A percentile compares a stretch with the other conserved stretches of the same genome.
These are phyloP conservation scores for Epinotia ramella DNA, from an alignment of 2,888 invertebrate genomes.

Conservation along the genomic window DNA sequence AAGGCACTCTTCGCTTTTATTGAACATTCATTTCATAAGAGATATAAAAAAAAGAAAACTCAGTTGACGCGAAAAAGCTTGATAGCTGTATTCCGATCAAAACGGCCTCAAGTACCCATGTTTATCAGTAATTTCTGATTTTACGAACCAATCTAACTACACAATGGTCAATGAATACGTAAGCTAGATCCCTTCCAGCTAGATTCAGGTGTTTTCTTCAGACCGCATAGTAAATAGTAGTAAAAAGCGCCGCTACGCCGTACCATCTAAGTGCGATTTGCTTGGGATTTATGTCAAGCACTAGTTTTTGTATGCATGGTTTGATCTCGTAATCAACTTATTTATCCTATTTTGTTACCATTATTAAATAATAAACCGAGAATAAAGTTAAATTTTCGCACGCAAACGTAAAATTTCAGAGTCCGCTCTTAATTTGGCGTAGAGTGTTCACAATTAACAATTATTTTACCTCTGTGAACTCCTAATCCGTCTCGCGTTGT, in stretches of 20 bases:
- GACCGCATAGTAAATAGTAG: not conserved
- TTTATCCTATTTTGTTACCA: not conserved
- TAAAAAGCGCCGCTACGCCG: too few species aligned
- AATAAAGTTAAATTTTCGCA: conserved; percentile 25
- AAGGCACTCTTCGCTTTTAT: not conserved
- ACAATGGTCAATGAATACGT: too few species aligned
- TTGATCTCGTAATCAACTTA: not conserved
- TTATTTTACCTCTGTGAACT: conserved; percentile 55
- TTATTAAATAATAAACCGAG: conserved; percentile 1
- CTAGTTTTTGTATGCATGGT: not conserved
- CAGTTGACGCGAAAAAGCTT: too few species aligned
- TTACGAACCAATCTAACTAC: too few species aligned
- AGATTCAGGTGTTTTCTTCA: not conserved
- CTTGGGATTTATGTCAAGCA: not conserved
- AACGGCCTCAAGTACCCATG: too few species aligned
- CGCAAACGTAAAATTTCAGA: not conserved
- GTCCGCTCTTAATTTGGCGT: conserved; percentile 21
- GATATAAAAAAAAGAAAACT: too few species aligned
- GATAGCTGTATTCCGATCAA: too few species aligned
- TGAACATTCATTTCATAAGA: too few species aligned
- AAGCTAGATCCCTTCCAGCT: not conserved
- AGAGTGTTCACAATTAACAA: conserved; percentile 42
- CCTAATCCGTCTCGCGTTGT: conserved; percentile 65
- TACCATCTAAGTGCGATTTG: not conserved
- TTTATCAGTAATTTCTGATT: too few species aligned